Conservation (phyloP, 2,888 invertebrate genomes). For the Rhogogaster chlorosoma region DNA sequence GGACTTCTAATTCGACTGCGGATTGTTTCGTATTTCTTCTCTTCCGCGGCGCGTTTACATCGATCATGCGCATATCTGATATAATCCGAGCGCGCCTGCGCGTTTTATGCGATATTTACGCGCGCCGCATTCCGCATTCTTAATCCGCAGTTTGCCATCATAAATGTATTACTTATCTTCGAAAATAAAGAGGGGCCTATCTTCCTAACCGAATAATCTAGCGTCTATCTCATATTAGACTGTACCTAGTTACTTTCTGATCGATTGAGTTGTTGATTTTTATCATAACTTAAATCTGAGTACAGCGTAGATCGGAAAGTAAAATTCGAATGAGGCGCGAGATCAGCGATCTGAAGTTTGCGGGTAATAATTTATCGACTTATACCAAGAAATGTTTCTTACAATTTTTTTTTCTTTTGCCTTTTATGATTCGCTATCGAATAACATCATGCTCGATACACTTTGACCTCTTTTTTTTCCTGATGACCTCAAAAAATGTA, state of each 20-base stretch:
- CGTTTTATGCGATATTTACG: neutral
- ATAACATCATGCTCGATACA: neutral
- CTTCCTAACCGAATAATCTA: neutral
- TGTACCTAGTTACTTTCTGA: neutral
- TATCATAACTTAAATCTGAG: neutral
- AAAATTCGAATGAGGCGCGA: neutral
- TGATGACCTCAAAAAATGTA: neutral
- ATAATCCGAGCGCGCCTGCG: conserved; percentile 7
- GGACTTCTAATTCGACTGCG: conserved; percentile 66
- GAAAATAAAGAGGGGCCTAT: neutral
- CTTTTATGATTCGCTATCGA: neutral
- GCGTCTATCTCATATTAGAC: neutral
- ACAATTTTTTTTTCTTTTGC: neutral
- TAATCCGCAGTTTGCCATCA: neutral
- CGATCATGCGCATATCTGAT: conserved; percentile 39
- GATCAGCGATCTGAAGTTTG: neutral
- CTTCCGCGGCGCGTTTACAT: conserved; percentile 66
- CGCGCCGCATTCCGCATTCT: conserved; percentile 19
- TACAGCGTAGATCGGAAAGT: neutral
- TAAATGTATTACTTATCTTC: neutral
- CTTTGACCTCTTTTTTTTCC: conserved; percentile 4
- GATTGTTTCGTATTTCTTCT: conserved; percentile 75
- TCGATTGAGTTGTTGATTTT: neutral
- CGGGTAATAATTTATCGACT: neutral
- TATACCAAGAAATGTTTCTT: neutral